Percentiles rank a stretch among this genome's conserved stretches.
phyloP scores from a whole-genome alignment of 1,140 invertebrate species.

The Pomacea maculata region DNA sequence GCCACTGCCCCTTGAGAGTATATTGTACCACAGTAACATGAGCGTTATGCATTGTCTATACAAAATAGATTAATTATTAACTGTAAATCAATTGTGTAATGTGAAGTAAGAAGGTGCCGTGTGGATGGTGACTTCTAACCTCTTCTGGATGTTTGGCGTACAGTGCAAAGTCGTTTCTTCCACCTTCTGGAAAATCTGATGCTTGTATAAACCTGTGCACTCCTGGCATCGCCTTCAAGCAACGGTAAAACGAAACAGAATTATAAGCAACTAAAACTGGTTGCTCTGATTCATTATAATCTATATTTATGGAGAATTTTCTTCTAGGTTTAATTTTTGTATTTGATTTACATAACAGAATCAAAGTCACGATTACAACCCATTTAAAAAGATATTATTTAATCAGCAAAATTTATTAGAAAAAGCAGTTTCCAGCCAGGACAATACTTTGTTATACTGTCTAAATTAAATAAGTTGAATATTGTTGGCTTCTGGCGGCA shows the following conservation, averaged over 20 bases:
- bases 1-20: not conserved
- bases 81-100: not conserved
- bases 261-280: not conserved
- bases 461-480: not conserved
- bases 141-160: slow-evolving; percentile 43
- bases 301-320: not conserved
- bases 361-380: not conserved
- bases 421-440: not conserved
- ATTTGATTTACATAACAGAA: not conserved
- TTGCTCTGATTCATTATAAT: not conserved
- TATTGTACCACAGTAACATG: not conserved
- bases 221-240: slow-evolving; percentile 52
- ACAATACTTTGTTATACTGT: not conserved
- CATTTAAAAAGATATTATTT: not conserved
- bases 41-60: not conserved
- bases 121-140: slow-evolving; percentile 22
- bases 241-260: not conserved
- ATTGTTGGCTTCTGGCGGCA: not conserved
- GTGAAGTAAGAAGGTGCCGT: not conserved
- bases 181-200: slow-evolving; percentile 62
- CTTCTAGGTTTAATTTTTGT: not conserved
- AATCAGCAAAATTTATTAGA: not conserved
- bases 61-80: no score
- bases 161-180: slow-evolving; percentile 50
- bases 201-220: slow-evolving; percentile 63